Evolutionary conservation across 2,888 invertebrate genomes (phyloP), one percentile per base, ranked within the genome.

Genomic region (Hoplodrina ambigua): DNA sequence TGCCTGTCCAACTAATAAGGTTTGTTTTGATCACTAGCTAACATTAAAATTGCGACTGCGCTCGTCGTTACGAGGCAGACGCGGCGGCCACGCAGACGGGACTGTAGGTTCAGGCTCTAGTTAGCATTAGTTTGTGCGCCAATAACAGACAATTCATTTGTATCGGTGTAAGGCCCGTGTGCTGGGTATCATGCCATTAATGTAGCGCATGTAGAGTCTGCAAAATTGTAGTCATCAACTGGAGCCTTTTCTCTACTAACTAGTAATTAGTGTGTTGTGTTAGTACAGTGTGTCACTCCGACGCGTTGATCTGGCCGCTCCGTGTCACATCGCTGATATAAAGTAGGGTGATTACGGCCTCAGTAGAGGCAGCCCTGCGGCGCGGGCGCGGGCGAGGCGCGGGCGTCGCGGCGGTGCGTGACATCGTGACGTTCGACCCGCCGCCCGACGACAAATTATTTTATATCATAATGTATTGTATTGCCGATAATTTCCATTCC

Each of bases 381-480:
- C 72, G 75, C 44, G 50, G 33, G 33, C 7, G 33, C 7, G 41
- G 37, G 41, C 11, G 41, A n/a, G n/a, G n/a, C n/a, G 41, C 11
- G 41, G 37, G 41, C 11, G 41, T 2, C 41, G 41, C 2, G 78
- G 74, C 85, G 87, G 86, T 84, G 88, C 89, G 89, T 88, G 86
- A 85, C 88, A 90, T 92, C 94, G 94, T 94, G 94, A 93, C 88
- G 81, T 91, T 92, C 87, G 91, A 89, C 90, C 89, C 89, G 83
- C 49, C 81, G 62, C 75, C 80, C 73, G 74, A 49, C 81, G 67
- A 72, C 69, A 87, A 93, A 92, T 94, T 90, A 93, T 93, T 94
- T 92, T 91, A 92, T 92, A 91, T 90, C 87, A 89, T 91, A 92
- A 94, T 92, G 87, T 92, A 90, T 92, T 92, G 87, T 92, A 90